Conservation (phyloP, 2,888 invertebrate genomes). For the Operophtera brumata region DNA sequence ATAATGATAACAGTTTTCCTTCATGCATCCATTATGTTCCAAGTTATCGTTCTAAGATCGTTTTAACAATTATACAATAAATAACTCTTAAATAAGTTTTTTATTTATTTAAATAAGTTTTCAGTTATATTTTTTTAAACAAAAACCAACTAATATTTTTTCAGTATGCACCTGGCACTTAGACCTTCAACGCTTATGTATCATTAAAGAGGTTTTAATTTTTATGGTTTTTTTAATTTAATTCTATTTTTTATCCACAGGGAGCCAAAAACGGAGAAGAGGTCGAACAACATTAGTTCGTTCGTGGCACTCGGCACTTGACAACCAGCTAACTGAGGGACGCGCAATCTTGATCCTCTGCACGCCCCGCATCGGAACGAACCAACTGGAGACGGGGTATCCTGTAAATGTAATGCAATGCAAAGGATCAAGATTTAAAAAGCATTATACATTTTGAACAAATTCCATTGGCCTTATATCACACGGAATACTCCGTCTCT, state of each 20-base stretch:
- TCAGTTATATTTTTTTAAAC: background rate
- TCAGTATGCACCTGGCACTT: slow-evolving; percentile 67
- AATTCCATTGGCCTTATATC: slow-evolving; percentile 37
- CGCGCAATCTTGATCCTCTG: slow-evolving; percentile 72
- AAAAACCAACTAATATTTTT: background rate
- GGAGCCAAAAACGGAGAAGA: slow-evolving; percentile 92
- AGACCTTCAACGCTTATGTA: slow-evolving; percentile 13
- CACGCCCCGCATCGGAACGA: slow-evolving; percentile 62
- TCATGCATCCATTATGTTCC: background rate
- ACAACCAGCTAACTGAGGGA: slow-evolving; percentile 82
- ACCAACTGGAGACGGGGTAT: slow-evolving; percentile 52
- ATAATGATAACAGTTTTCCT: background rate
- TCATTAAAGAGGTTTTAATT: background rate
- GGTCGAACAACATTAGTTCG: slow-evolving; percentile 92
- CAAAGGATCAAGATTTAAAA: slow-evolving; percentile 57
- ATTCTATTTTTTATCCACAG: slow-evolving; percentile 61
- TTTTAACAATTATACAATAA: background rate
- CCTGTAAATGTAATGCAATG: slow-evolving; percentile 42
- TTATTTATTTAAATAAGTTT: background rate
- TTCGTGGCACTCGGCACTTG: slow-evolving; percentile 87
- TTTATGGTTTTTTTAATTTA: background rate
- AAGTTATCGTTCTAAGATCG: background rate
- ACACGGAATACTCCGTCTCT: slow-evolving; percentile 52
- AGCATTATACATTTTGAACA: slow-evolving; percentile 23
- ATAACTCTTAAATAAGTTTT: background rate